Percentiles rank a stretch among this genome's conserved stretches.
Conservation (phyloP, 2,888 invertebrate genomes). For the Hydrotaea diabolus region DNA sequence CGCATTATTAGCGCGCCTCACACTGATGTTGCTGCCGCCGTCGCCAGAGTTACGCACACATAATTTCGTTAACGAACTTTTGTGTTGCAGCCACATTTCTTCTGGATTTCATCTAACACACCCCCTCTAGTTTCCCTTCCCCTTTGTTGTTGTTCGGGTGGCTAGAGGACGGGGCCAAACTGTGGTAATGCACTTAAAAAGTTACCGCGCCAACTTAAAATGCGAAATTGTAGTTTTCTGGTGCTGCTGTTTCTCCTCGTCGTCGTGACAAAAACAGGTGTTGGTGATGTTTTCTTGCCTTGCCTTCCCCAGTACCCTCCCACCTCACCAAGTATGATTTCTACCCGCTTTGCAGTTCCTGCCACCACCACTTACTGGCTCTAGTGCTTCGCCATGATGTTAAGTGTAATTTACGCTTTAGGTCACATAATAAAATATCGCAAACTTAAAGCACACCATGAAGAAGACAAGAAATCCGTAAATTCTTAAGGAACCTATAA, state of each 20-base stretch:
- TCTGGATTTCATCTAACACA: neutral
- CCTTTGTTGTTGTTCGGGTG: too few species aligned
- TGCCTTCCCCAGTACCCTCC: neutral
- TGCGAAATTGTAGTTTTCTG: neutral
- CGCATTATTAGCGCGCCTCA: too few species aligned
- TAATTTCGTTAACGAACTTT: neutral
- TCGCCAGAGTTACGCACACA: neutral
- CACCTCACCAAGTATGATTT: too few species aligned
- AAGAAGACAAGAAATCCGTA: neutral
- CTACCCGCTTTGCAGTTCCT: too few species aligned
- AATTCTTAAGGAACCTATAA: too few species aligned
- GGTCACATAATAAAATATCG: neutral
- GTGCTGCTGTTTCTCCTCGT: neutral
- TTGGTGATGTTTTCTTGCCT: neutral
- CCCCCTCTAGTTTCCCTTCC: too few species aligned
- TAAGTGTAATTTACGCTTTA: neutral
- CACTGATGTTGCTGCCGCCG: too few species aligned
- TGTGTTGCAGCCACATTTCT: neutral
- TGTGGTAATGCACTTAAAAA: neutral
- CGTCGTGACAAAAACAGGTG: neutral
- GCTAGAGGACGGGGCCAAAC: too few species aligned
- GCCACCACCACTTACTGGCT: too few species aligned
- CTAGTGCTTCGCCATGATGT: too few species aligned
- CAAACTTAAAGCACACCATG: neutral
- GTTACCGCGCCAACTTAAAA: neutral